Conservation (phyloP, 2,113 vertebrate genomes). For the Ctenomys sociabilis region DNA sequence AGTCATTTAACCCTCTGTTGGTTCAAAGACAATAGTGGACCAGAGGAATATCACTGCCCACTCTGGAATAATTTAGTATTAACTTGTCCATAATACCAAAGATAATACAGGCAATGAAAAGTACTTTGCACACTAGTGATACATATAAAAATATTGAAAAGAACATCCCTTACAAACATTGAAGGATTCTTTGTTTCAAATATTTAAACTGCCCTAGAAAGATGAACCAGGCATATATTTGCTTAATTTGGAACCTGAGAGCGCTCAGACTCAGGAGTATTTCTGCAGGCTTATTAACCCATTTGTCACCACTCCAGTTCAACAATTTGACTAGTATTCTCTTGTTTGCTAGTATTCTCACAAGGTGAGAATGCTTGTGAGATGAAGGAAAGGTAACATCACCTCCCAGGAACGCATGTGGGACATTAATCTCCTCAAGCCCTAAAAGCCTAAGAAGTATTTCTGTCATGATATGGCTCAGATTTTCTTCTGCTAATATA, state of each 20-base stretch:
- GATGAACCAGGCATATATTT: slow-evolving; percentile 69
- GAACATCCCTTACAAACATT: not conserved
- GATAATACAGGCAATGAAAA: not conserved
- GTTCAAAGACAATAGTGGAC: not conserved
- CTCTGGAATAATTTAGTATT: not conserved
- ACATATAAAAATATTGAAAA: slow-evolving; percentile 22
- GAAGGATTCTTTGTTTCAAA: slow-evolving; percentile 60
- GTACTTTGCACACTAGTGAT: not conserved
- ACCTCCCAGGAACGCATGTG: slow-evolving; percentile 42
- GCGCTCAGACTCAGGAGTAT: slow-evolving; percentile 46
- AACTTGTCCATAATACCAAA: not conserved
- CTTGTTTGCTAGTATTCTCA: too few species aligned
- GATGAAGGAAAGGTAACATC: slow-evolving; percentile 45
- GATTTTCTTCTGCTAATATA: slow-evolving; percentile 41
- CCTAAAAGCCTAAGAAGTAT: slow-evolving; percentile 2
- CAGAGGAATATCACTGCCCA: not conserved
- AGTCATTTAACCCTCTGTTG: not conserved
- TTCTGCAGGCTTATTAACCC: slow-evolving; percentile 63
- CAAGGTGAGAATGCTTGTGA: slow-evolving; percentile 50
- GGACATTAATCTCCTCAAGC: slow-evolving; percentile 64
- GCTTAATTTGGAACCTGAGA: slow-evolving; percentile 68
- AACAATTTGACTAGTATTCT: slow-evolving; percentile 61
- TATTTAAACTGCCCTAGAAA: slow-evolving; percentile 67
- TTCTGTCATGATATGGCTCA: not conserved
- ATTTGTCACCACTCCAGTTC: slow-evolving; percentile 54